phyloP scores from a whole-genome alignment of 2,113 vertebrate genomes.

The Hyaena hyaena region DNA sequence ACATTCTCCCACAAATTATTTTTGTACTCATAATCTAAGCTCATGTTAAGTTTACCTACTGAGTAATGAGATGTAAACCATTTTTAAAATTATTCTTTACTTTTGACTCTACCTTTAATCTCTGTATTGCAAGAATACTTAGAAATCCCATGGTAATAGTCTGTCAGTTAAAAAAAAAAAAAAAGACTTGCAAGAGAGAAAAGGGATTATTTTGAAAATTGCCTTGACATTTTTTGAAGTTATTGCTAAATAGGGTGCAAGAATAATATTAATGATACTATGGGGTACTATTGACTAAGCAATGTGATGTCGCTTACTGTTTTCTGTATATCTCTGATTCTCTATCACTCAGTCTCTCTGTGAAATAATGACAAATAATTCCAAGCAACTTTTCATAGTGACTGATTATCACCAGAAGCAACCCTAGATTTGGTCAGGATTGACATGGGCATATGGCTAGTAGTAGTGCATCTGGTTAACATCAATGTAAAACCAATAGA shows the following conservation, averaged over 20 bases:
- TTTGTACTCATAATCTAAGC: neutral
- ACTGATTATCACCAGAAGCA: neutral
- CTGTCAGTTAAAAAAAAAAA: neutral
- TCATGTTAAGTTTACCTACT: neutral
- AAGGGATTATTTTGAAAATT: neutral
- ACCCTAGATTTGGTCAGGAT: neutral
- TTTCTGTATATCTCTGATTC: neutral
- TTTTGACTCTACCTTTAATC: neutral
- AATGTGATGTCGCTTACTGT: neutral
- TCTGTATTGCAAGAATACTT: neutral
- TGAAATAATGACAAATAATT: neutral
- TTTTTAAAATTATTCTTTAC: neutral
- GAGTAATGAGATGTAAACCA: neutral
- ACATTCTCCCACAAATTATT: neutral
- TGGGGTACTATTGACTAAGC: neutral
- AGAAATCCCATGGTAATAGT: neutral
- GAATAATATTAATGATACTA: neutral
- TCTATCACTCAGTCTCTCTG: accelerated
- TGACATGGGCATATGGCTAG: neutral
- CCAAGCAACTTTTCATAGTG: neutral
- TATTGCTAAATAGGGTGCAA: neutral
- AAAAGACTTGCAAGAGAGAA: neutral
- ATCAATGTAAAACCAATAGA: neutral
- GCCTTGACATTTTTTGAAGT: neutral
- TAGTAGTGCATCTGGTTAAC: neutral